Evolutionary conservation across 2,113 vertebrate species (phyloP), one percentile per base, ranked within the genome.

Genomic region (Saiga tatarica): DNA sequence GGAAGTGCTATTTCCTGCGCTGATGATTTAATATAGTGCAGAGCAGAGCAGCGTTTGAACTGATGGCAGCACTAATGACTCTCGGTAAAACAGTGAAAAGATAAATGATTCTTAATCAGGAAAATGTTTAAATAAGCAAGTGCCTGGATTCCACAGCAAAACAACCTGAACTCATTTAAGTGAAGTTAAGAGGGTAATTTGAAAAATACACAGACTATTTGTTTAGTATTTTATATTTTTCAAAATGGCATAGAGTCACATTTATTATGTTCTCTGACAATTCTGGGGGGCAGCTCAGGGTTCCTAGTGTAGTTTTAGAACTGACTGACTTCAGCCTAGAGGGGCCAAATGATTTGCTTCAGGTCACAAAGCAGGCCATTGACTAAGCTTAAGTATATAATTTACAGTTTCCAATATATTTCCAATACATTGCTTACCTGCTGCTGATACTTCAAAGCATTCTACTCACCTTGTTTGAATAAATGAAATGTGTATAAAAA

Each of bases 81-180:
- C 82, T 78, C n/a, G 30, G 88, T 57, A 39, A 97, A 97, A 88
- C 87, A 82, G 94, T 60, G 74, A 89, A 93, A 97, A 98, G 97
- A 98, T 91, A 96, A 98, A 97, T 97, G 97, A 95, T 84, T 62
- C 91, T 55, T 94, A 97, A 97, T 98, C 96, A 97, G 93, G 96
- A 94, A 45, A 95, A 97, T 97, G 95, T 96, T 97, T 97, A 97
- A 97, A 87, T 87, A 93, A 97, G 96, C 95, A 83, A 97, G 91
- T 87, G 97, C 94, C 97, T 90, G 89, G 85, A 60, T 26, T 83
- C 97, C 95, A 79, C n/a, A 52, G 96, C 91, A 91, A 95, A 97
- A 94, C 93, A 97, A 97, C 92, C 95, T 67, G 96, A 95, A 92
- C 76, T 96, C 92, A 85, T 91, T 95, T 96, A 94, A 71, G 79